Base-by-base conservation (phyloP, 1,140 invertebrate species). In the Brachionus calyciflorus region DNA sequence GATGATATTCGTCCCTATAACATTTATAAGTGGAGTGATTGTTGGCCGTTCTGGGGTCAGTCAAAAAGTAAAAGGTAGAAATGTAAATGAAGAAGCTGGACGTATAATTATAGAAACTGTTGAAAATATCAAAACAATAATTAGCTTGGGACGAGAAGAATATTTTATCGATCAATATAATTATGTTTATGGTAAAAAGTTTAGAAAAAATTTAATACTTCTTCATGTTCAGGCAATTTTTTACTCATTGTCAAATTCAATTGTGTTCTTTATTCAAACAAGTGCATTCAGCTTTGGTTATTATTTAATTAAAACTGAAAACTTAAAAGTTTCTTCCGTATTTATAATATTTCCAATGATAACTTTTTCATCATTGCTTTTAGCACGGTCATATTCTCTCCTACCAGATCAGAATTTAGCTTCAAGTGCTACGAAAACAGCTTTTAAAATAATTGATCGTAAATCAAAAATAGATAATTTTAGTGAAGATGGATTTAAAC, bases 1-100 rank as follows among this genome's bases (percentile, higher is more conserved):
- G 78, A 82, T 94, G 21, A 87, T 89, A 28, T 89, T 91, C 10
- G 87, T 91, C 44, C 92, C 92, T 0, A 81, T 88, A 19, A 83
- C 87, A 12, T 80, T 83, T 19, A 21, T 83, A 9, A 81, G 81
- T 53, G 89, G 92, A 26, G 51, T 77, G 5, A 77, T 77, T 17
- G 40, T 46, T 1, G 60, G 53, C 6, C 55, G 49, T n/a, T 46
- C 55, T 10, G 41, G 37, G 2, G 49, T 40, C 2, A 40, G 40
- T n/a, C 21, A 46, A 19, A 77, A 77, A 33, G 26, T 41, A 12
- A 40, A 60, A 49, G 76, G 53, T 17, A 48, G 19, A 30, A 41
- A 17, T 44, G 19, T 21, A 3, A 44, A 37, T 65, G 76, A 77
- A 63, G 55, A 77, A 63, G 44, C n/a, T 7, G 76, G 76, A n/a